Percentiles rank a stretch among this genome's conserved stretches.
Conservation (phyloP, 2,797 vertebrate species). For the Lacerta agilis region DNA sequence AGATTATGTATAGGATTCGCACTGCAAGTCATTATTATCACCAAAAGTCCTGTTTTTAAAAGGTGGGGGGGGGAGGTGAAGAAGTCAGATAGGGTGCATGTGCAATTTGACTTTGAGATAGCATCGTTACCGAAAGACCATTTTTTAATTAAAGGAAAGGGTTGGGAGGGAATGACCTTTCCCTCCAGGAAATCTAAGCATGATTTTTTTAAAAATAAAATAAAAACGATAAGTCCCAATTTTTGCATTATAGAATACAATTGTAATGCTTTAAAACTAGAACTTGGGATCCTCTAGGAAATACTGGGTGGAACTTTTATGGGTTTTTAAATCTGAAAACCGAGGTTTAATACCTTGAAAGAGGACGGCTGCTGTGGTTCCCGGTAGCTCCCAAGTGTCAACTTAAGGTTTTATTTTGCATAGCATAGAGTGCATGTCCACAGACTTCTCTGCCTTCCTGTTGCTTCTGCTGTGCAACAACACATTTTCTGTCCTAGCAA, state of each 20-base stretch:
- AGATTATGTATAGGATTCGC: background rate
- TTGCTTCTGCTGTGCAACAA: conserved; percentile 74
- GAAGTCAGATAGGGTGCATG: background rate
- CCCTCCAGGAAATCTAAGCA: conserved; percentile 3
- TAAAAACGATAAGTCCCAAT: background rate
- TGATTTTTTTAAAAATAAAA: background rate
- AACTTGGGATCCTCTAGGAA: background rate
- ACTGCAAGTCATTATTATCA: conserved; percentile 64
- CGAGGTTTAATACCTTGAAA: conserved; percentile 31
- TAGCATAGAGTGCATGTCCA: conserved; percentile 79
- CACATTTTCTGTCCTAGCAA: conserved; percentile 65
- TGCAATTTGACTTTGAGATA: background rate
- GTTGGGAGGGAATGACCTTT: background rate
- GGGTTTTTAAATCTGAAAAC: background rate
- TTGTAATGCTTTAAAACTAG: conserved; percentile 29
- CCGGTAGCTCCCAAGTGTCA: background rate
- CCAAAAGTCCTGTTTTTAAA: conserved; percentile 53
- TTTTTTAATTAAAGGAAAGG: conserved; percentile 37
- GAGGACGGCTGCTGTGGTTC: conserved; percentile 58
- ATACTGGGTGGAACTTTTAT: background rate
- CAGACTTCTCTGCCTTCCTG: conserved; percentile 75
- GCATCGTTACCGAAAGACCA: conserved; percentile 29
- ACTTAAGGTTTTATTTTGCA: conserved; percentile 46
- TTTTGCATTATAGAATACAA: background rate
- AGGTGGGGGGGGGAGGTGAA: too few relatives aligned